These are phyloP conservation scores for Vireo altiloquus DNA, from an alignment of 2,113 vertebrate species.

Conservation along the genomic window DNA sequence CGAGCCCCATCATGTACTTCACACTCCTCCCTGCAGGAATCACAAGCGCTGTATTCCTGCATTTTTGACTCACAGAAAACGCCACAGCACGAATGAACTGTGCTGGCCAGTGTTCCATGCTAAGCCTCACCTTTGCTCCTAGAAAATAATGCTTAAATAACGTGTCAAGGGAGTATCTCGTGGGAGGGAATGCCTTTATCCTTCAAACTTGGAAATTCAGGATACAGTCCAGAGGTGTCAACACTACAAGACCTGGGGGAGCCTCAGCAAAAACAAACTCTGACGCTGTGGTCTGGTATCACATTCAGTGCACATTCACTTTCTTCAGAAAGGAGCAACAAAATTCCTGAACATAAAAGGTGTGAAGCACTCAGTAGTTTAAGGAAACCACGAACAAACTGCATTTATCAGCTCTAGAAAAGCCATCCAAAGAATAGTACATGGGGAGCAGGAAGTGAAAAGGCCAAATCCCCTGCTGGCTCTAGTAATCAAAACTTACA, in stretches of 20 bases:
- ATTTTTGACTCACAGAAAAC: background rate
- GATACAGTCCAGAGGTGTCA: background rate
- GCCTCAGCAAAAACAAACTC: background rate
- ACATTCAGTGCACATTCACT: background rate
- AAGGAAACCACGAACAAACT: background rate
- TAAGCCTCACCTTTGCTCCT: background rate
- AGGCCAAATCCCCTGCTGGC: background rate
- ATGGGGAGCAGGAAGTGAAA: background rate
- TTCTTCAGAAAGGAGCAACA: background rate
- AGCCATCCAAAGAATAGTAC: background rate
- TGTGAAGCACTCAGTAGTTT: background rate
- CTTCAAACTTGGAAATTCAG: background rate
- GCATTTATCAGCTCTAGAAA: background rate
- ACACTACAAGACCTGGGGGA: background rate
- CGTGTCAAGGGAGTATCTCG: background rate
- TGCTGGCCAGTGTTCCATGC: background rate
- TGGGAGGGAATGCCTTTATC: background rate
- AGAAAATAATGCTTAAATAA: background rate
- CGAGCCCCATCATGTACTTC: background rate
- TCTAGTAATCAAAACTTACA: background rate
- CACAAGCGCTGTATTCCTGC: fast-evolving
- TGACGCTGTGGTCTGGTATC: background rate
- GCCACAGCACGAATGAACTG: background rate
- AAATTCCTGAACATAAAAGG: background rate
- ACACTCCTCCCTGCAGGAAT: no score